Evolutionary conservation across 2,797 vertebrate genomes (phyloP), one percentile per base, ranked within the genome.

Genomic region (Myotis findleyi): DNA sequence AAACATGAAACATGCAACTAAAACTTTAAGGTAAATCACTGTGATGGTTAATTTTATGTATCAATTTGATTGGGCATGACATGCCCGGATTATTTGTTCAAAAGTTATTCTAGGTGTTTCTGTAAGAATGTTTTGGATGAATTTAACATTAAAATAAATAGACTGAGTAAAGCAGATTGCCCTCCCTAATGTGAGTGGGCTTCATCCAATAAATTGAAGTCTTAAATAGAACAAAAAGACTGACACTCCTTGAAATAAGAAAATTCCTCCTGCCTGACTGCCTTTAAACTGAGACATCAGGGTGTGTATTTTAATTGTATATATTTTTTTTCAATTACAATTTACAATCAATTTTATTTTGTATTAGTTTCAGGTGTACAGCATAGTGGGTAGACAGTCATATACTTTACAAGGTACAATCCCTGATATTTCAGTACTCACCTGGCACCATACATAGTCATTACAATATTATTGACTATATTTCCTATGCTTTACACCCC

Each of bases 21-120:
- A 91, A 85, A 83, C 18, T 75, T 87, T 87, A 90, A 93, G 51
- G 27, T 55, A 91, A 38, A 13, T 76, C 51, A 68, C 23, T 81
- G 7, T 77, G 47, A 94, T 16, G 14, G 38, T 30, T 89, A 77
- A 92, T 79, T 94, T 86, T 90, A 83, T 9, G 12, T 64, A 14
- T 90, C 71, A 90, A 21, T 64, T 73, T 87, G 41, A 92, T 8
- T 72, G 8, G 16, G 3, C 55, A 88, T 14, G 36, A 62, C 30
- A 30, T 82, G 33, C 20, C 62, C 59, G 49, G 41, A 69, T 36
- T 44, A 92, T 81, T 80, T 84, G 68, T 27, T 83, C 69, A 87
- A 94, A 57, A 33, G 57, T 49, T 80, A n/a, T 49, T 90, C 49
- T 23, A 27, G 17, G 17, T 51, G 36, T 86, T 89, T 91, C n/a